These are phyloP conservation scores for Sander vitreus DNA, from an alignment of 2,113 vertebrate species.

Conservation along the genomic window DNA sequence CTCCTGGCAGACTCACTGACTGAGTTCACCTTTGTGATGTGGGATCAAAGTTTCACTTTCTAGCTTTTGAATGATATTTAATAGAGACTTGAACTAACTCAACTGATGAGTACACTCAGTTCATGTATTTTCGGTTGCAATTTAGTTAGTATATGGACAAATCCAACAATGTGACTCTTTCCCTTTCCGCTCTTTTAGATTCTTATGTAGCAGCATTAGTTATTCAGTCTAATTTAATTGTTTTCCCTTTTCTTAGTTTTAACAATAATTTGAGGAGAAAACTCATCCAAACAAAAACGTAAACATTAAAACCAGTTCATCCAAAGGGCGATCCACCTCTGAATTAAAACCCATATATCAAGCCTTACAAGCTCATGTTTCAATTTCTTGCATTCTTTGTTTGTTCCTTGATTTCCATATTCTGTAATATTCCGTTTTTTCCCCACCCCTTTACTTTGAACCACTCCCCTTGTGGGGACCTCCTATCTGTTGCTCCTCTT, in stretches of 20 bases:
- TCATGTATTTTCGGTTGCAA: not conserved
- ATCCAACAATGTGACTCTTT: not conserved
- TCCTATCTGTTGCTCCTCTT: constrained; percentile 3
- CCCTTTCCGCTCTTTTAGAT: not conserved
- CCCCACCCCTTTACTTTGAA: too few species aligned
- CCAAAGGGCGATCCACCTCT: not conserved
- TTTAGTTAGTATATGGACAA: not conserved
- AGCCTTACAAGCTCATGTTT: not conserved
- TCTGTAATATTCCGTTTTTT: not conserved
- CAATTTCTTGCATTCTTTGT: not conserved
- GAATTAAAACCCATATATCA: not conserved
- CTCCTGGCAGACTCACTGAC: constrained; percentile 27
- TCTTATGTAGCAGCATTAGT: not conserved
- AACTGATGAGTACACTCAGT: not conserved
- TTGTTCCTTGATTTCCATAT: not conserved
- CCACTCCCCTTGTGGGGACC: not conserved
- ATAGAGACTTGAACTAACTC: not conserved
- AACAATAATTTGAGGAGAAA: not conserved
- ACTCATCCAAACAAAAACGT: not conserved
- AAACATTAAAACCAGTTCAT: not conserved
- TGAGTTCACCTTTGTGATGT: constrained; percentile 45
- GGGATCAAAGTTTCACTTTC: constrained; percentile 28
- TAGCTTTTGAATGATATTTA: not conserved
- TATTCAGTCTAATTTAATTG: not conserved
- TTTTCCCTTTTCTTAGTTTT: not conserved